Base-by-base conservation (phyloP, 2,888 invertebrate species). In the Pandemis heparana region DNA sequence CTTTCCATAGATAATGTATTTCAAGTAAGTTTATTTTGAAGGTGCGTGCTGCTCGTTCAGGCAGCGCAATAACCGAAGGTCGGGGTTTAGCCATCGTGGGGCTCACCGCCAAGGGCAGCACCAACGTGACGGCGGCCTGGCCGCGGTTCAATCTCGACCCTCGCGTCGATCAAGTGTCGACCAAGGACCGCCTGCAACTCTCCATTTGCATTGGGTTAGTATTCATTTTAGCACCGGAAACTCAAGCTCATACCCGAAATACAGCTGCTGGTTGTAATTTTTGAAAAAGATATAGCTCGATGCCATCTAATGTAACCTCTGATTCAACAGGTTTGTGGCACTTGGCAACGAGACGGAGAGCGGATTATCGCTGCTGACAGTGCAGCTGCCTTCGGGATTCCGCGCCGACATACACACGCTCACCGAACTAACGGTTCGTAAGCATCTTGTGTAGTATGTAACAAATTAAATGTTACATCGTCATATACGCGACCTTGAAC, bases 321-420 rank as follows among this genome's bases (percentile, higher is more conserved):
- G 10, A 43, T 5, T 43, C 4, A 12, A 80, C 82, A 97, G 97
- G 76, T 97, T 96, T 85, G 96, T 96, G 1, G 91, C 94, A 70
- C 95, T 92, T 75, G 95, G 95, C 48, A 95, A 96, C 81, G 95
- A 96, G 66, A 96, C 97, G 18, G 95, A 96, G 78, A 97, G 97
- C 76, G 99, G 99, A 78, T 97, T 99, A 96, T 97, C 98, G 12
- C 97, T 99, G 0, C 97, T 99, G 95, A 98, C 98, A 83, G 97
- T 99, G 0, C 96, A 96, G 76, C 94, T 99, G 74, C 98, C 98
- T 0, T 98, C 98, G 0, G 99, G 99, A n/a, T 99, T 97, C 86
- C 96, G 97, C 0, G 97, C 97, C 0, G 98, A 98, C 80, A 91
- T 96, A 77, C 96, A 96, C 80, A 97, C 96, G 0, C 91, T 98